Conservation (phyloP, 2,797 vertebrate genomes). For the Cyprinella venusta region DNA sequence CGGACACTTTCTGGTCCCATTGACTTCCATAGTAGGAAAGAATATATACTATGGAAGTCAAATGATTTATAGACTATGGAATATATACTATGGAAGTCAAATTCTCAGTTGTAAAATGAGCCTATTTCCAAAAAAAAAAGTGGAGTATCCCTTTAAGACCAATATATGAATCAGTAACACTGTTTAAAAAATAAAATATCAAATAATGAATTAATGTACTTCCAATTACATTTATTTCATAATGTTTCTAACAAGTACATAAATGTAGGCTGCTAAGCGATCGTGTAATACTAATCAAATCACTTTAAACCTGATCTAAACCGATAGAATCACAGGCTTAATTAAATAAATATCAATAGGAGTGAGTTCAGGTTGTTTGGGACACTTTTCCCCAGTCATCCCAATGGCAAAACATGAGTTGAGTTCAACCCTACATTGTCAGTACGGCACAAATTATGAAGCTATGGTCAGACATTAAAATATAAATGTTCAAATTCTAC, state of each 20-base stretch:
- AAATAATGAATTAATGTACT: not conserved
- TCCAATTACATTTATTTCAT: not conserved
- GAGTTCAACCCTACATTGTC: not conserved
- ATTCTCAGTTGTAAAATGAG: too few species aligned
- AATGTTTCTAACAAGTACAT: not conserved
- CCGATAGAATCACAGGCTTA: too few species aligned
- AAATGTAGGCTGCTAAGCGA: not conserved
- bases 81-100: too few species aligned
- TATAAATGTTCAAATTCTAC: constrained; percentile 1
- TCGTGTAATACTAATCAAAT: not conserved
- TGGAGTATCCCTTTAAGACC: too few species aligned
- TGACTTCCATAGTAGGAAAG: too few species aligned
- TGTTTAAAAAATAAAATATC: too few species aligned
- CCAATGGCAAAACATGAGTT: not conserved
- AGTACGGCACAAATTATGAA: not conserved
- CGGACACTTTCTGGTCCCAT: too few species aligned
- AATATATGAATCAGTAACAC: not conserved
- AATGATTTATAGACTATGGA: too few species aligned
- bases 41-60: too few species aligned
- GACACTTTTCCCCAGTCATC: not conserved
- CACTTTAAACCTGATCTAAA: not conserved
- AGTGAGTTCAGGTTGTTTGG: not conserved
- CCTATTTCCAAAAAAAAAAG: too few species aligned
- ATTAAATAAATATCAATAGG: not conserved
- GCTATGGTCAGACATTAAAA: not conserved